Evolutionary conservation across 2,888 invertebrate genomes (phyloP), one percentile per base, ranked within the genome.

Genomic region (Spisula solida): DNA sequence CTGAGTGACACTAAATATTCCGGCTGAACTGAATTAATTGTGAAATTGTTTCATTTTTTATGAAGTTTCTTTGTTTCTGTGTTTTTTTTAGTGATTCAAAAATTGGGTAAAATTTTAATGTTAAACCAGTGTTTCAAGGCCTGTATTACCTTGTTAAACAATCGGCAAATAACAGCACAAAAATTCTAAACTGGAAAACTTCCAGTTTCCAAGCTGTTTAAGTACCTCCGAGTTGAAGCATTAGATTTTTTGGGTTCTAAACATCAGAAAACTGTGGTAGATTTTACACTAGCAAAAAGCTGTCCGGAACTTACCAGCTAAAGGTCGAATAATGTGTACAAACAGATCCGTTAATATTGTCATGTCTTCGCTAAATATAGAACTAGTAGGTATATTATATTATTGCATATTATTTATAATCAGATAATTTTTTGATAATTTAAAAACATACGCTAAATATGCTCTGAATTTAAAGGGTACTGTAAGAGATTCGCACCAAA

Each of bases 1-100:
- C 29, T 79, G 78, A 84, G 79, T 87, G 87, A 89, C 87, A 89
- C 85, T 89, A 84, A 87, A 87, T 89, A 81, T 82, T 82, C 55
- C 34, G 34, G 79, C 79, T 79, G 20, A 56, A 79, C 85, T 79
- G 56, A 85, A 85, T 79, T 56, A 34, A 78, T 84, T 55, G 78
- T 78, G 51, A 55, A 78, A 41, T 41, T 29, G 85, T 51, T 79
- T 79, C 31, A 48, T n/a, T 87, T 75, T 87, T 79, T 29, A 55
- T 16, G 48, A 25, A 18, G 41, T 47, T 78, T 81, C 55, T 66
- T 87, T 88, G 48, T 55, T 88, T 88, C 80, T 56, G 48, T 47
- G 56, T 25, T 75, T 87, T 87, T 88, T 87, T 87, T 41, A 41
- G 6, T 82, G 70, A 55, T 78, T 87, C 82, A 83, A 82, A 87